Percentiles rank a stretch among this genome's conserved stretches.
phyloP scores from a whole-genome alignment of 2,113 vertebrate genomes.

The Tupaia chinensis region DNA sequence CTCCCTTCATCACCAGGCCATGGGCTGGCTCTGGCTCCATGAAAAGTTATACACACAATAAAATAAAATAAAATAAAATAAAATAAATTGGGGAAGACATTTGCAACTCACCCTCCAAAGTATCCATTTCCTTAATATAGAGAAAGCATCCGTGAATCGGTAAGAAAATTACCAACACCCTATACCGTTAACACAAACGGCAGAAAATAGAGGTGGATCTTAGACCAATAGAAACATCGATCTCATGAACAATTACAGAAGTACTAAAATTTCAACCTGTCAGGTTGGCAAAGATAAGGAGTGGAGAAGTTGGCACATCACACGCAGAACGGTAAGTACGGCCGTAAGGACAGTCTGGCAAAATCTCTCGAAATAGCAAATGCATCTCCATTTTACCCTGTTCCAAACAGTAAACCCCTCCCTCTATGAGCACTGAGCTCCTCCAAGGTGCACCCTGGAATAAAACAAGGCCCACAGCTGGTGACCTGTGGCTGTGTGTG shows the following conservation, averaged over 20 bases:
- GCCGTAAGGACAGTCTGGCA: neutral
- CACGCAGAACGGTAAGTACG: neutral
- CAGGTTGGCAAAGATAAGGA: neutral
- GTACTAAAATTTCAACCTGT: neutral
- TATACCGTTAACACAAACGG: neutral
- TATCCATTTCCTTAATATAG: neutral
- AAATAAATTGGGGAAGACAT: neutral
- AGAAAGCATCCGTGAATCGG: neutral
- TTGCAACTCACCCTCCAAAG: neutral
- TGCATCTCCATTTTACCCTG: neutral
- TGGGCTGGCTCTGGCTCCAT: too few species aligned
- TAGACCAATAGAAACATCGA: neutral
- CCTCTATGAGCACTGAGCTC: neutral
- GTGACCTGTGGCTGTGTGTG: too few species aligned
- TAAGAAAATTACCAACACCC: neutral
- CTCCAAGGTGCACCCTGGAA: neutral
- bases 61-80: conserved; percentile 20
- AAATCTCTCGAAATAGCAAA: neutral
- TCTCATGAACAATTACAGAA: neutral
- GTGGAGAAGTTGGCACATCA: neutral
- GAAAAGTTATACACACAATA: neutral
- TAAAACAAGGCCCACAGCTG: neutral
- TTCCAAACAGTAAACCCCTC: neutral
- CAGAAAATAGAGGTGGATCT: neutral
- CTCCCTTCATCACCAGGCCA: too few species aligned